Evolutionary conservation across 2,888 invertebrate species (phyloP), one percentile per base, ranked within the genome.

Genomic region (Salticus scenicus): DNA sequence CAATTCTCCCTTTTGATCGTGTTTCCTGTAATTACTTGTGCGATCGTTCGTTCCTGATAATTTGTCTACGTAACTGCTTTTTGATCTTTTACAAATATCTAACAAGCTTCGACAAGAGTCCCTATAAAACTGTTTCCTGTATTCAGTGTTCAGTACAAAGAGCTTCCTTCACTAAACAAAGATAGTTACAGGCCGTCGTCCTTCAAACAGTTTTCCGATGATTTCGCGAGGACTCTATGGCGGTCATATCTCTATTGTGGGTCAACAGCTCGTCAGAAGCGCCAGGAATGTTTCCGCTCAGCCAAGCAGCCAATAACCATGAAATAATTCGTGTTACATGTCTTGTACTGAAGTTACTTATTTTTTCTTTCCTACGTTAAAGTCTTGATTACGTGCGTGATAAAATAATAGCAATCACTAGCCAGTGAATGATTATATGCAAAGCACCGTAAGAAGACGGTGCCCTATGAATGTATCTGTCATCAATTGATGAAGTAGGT

Each of bases 261-360:
- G 81, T 81, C 81, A 81, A 80, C 67, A 80, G 80, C 80, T 80
- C 67, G 47, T 67, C 67, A 30, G 69, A 69, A 74, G 63, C 74
- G 81, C 63, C n/a, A 42, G 74, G 81, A 81, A 81, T 81, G 81
- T 70, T 81, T 81, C 81, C 81, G 57, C 81, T 74, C 81, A 70
- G 37, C 5, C 81, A 70, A 31, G 41, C 57, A 75, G 57, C 57
- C 67, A 73, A 73, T 80, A 57, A 69, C 47, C 73, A 57, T 80
- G 80, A 73, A 80, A 73, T 33, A 51, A 72, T 72, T 72, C 47
- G 30, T 31, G 42, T 14, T 28, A n/a, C 17, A 24, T 42, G 42
- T 42, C 70, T 71, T 71, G 31, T 28, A 47, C 70, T 71, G 0
- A 17, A 42, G 27, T 42, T 47, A 24, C 41, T 71, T 10, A 8